Evolutionary conservation across 2,797 vertebrate genomes (phyloP), one percentile per base, ranked within the genome.

Genomic region (Odontamblyopus rebecca): DNA sequence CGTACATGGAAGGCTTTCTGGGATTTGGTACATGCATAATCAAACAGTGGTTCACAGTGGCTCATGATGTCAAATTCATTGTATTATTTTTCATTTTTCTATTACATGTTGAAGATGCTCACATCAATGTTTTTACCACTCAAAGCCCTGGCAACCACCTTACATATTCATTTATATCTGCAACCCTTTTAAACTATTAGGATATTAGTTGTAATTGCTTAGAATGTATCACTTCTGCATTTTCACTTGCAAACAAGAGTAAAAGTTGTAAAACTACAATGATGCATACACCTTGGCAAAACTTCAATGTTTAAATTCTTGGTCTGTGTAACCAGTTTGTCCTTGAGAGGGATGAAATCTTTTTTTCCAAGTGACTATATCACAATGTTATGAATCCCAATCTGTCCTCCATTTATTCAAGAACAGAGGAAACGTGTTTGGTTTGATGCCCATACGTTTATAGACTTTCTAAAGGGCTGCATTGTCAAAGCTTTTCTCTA

Each of bases 1-100:
- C 56, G 72, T 74, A 53, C 60, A 67, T 68, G 61, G 74, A 81
- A 68, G 85, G 87, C 85, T 89, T 86, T 83, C 81, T 90, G 88
- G 74, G 85, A 87, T 92, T 86, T 84, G 87, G 71, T 86, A 72
- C 85, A 74, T 74, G 59, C 9, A 72, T 73, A 72, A 6, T 57
- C 41, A 30, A 70, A 71, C 75, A 77, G 74, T 83, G 82, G 84
- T 85, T 91, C 80, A 77, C 82, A 82, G 78, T 70, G 78, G 81
- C 67, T 80, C 30, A 29, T 66, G 57, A 68, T 66, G 15, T 60
- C 3, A 57, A 48, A 19, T 66, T 0, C 60, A 59, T 62, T 19
- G 53, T 19, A 13, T 30, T 48, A 18, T 6, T 11, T 60, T 5
- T 30, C 19, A 30, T 66, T 18, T 13, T 48, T 48, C 44, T 48